Conservation (phyloP, 1,140 invertebrate genomes). For the Neodiprion virginianus region DNA sequence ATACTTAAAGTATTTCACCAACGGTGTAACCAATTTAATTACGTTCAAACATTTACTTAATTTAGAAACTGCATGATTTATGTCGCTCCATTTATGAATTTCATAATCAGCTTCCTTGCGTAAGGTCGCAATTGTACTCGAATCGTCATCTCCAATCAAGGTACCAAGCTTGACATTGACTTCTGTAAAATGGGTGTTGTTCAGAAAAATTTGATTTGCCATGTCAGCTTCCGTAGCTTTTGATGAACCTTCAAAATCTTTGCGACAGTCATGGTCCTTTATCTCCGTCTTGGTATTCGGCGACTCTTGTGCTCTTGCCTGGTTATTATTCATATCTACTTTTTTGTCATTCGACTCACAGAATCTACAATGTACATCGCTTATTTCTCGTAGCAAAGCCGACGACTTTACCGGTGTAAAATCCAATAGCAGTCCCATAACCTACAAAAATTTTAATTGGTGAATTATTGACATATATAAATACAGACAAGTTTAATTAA, state of each 20-base stretch:
- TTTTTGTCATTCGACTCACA: too few relatives aligned
- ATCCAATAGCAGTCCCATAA: conserved; percentile 20
- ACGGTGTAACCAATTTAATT: conserved; percentile 12
- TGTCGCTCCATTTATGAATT: conserved; percentile 22
- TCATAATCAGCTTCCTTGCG: conserved; percentile 16
- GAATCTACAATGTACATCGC: conserved; percentile 9
- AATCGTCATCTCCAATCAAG: conserved; percentile 24
- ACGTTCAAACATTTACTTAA: conserved; percentile 18
- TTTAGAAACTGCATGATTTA: conserved; percentile 13
- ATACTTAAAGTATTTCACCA: conserved; percentile 22
- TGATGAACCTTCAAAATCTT: conserved; percentile 19
- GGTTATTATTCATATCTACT: too few relatives aligned
- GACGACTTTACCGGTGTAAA: conserved; percentile 16
- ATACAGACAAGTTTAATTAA: background rate
- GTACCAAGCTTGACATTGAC: conserved; percentile 15
- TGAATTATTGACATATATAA: background rate
- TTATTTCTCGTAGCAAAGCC: conserved; percentile 19
- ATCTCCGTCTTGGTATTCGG: background rate
- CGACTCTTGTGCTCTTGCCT: too few relatives aligned
- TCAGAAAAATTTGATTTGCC: conserved; percentile 15
- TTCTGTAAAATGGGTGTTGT: conserved; percentile 14
- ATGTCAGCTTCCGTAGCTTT: conserved; percentile 22
- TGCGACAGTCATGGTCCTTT: conserved; percentile 21
- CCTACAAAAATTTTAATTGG: conserved; percentile 15
- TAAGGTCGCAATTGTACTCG: conserved; percentile 17